A percentile compares a stretch with the other conserved stretches of the same genome.
phyloP scores from a whole-genome alignment of 2,888 invertebrate species.

The Polymixis lichenea region DNA sequence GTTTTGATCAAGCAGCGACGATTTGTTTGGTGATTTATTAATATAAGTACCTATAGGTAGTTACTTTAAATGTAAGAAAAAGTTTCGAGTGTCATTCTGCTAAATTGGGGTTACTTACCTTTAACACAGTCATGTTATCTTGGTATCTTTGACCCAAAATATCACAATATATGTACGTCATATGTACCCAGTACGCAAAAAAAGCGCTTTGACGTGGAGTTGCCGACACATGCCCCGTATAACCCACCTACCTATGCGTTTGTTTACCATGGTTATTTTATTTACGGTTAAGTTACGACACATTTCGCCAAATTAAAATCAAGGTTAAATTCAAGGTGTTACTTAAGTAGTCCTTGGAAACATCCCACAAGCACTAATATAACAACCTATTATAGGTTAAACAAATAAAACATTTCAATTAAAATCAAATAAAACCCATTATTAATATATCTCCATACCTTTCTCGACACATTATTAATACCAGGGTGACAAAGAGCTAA shows the following conservation, averaged over 20 bases:
- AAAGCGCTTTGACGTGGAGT: no score
- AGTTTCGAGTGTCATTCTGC: neutral
- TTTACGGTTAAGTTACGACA: neutral
- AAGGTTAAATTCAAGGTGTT: neutral
- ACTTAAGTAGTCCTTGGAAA: neutral
- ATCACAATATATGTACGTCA: no score
- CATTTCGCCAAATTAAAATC: neutral
- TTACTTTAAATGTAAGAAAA: neutral
- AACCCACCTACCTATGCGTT: neutral
- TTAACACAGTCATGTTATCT: no score
- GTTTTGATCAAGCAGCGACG: neutral
- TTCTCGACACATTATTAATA: conserved; percentile 48
- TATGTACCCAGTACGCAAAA: no score
- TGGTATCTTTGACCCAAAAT: neutral
- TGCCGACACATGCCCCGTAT: no score
- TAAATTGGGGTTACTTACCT: no score
- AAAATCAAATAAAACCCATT: conserved; percentile 36
- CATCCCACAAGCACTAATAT: neutral
- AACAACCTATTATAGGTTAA: conserved; percentile 8
- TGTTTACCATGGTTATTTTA: neutral
- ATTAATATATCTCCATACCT: conserved; percentile 38
- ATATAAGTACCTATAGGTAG: no score
- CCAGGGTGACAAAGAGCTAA: conserved; percentile 38
- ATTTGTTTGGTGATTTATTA: no score
- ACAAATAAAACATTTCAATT: conserved; percentile 36